phyloP scores from a whole-genome alignment of 1,140 invertebrate genomes.

The Octopus bimaculoides region DNA sequence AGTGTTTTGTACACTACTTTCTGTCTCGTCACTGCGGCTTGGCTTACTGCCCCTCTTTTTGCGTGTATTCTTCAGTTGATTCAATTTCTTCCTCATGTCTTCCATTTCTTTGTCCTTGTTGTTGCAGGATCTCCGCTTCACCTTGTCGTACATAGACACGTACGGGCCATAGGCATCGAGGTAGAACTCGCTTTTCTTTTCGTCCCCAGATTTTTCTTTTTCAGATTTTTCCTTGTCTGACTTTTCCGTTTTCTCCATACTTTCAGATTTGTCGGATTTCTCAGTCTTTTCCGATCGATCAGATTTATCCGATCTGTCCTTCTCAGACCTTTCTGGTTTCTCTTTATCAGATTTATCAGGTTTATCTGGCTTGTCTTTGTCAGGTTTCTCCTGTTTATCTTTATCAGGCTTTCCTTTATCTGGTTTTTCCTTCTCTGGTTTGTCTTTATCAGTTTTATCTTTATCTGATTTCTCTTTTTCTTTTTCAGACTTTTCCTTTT shows the following conservation, averaged over 20 bases:
- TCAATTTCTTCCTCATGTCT: constrained; percentile 78
- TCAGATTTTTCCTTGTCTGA: constrained; percentile 27
- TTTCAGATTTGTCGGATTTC: constrained; percentile 13
- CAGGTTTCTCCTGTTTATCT: constrained; percentile 17
- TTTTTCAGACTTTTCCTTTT: constrained; percentile 26
- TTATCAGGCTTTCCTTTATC: constrained; percentile 23
- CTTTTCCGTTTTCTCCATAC: constrained; percentile 24
- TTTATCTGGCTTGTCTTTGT: constrained; percentile 15
- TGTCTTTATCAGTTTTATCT: constrained; percentile 20
- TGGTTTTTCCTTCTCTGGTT: constrained; percentile 24
- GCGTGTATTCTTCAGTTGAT: constrained; percentile 77
- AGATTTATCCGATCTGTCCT: constrained; percentile 16
- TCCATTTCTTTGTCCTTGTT: constrained; percentile 67
- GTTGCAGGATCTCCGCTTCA: constrained; percentile 89
- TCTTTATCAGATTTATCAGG: constrained; percentile 20
- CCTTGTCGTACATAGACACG: constrained; percentile 98
- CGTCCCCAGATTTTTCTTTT: constrained; percentile 27
- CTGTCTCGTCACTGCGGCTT: constrained; percentile 31
- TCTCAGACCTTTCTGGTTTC: constrained; percentile 28
- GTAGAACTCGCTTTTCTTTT: constrained; percentile 37
- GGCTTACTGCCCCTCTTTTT: constrained; percentile 30
- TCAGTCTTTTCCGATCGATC: constrained; percentile 20
- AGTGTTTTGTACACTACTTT: constrained; percentile 31
- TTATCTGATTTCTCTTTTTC: constrained; percentile 18
- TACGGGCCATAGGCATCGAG: constrained; percentile 59